Evolutionary conservation across 1,140 invertebrate genomes (phyloP).

Genomic region (Nilaparvata lugens): DNA sequence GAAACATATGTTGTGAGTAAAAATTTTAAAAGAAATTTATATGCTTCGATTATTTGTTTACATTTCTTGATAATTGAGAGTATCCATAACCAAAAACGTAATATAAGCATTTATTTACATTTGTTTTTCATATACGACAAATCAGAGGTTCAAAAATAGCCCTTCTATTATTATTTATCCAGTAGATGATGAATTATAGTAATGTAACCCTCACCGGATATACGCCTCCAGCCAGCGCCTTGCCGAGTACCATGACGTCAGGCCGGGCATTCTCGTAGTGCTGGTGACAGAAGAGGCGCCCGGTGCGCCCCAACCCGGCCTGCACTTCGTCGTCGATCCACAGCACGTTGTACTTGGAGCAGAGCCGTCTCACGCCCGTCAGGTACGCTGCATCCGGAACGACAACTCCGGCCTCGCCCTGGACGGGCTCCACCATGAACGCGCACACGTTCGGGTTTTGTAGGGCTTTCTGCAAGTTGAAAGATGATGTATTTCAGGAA

Average conservation of each 20-base stretch:
- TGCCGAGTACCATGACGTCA: constrained; percentile 68
- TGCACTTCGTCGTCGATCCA: constrained; percentile 67
- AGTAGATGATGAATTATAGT: too few species aligned
- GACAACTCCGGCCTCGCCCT: constrained; percentile 94
- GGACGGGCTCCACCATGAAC: constrained; percentile 99
- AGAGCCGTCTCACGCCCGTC: constrained; percentile 53
- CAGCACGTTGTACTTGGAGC: constrained; percentile 57
- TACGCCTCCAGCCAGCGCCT: constrained; percentile 75
- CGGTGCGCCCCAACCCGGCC: constrained; percentile 58
- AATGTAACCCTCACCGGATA: constrained; percentile 55
- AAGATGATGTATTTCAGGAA: constrained; percentile 23
- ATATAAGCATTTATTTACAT: too few species aligned
- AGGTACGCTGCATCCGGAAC: constrained; percentile 88
- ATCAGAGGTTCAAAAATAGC: too few species aligned
- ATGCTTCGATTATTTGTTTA: too few species aligned
- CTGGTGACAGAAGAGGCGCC: constrained; percentile 50
- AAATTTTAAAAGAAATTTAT: too few species aligned
- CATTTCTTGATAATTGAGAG: too few species aligned
- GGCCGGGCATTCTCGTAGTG: constrained; percentile 60
- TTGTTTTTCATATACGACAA: too few species aligned
- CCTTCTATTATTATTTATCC: too few species aligned
- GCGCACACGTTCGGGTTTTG: constrained; percentile 80
- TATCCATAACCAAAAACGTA: too few species aligned
- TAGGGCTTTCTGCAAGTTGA: constrained; percentile 43
- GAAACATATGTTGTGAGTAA: too few species aligned